A percentile compares a stretch with the other conserved stretches of the same genome.
Conservation (phyloP, 2,888 invertebrate species). For the Heliconius sara region DNA sequence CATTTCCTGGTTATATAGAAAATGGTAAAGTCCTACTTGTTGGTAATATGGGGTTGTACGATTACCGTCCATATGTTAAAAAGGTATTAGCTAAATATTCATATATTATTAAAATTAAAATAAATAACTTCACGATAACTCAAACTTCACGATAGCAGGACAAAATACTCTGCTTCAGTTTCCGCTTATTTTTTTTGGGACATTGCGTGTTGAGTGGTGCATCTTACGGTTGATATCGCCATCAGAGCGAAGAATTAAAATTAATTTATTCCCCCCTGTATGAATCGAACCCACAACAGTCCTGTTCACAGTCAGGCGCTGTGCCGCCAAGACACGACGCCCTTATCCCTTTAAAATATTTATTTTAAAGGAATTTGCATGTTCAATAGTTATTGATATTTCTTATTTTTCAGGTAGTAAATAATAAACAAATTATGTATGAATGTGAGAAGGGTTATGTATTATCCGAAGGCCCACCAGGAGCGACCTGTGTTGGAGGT, state of each 20-base stretch:
- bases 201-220: too few species aligned
- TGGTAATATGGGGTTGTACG: conserved; percentile 97
- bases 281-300: background rate
- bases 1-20: conserved; percentile 94
- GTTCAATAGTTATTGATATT: background rate
- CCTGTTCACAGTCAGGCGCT: background rate
- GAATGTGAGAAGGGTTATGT: conserved; percentile 97
- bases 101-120: background rate
- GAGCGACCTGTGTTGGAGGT: conserved; percentile 97
- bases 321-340: background rate
- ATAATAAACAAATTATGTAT: conserved; percentile 97
- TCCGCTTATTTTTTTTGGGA: too few species aligned
- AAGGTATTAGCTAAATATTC: conserved; percentile 82
- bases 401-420: conserved; percentile 83
- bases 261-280: too few species aligned
- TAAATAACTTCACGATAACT: too few species aligned
- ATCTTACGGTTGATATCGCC: too few species aligned
- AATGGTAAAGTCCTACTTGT: conserved; percentile 96
- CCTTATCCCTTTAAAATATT: background rate
- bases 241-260: too few species aligned
- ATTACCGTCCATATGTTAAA: conserved; percentile 96
- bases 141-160: too few species aligned
- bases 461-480: conserved; percentile 93
- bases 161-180: background rate
- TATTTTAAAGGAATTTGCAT: background rate